phyloP scores from a whole-genome alignment of 2,888 invertebrate genomes.

The Orthosia cruda region DNA sequence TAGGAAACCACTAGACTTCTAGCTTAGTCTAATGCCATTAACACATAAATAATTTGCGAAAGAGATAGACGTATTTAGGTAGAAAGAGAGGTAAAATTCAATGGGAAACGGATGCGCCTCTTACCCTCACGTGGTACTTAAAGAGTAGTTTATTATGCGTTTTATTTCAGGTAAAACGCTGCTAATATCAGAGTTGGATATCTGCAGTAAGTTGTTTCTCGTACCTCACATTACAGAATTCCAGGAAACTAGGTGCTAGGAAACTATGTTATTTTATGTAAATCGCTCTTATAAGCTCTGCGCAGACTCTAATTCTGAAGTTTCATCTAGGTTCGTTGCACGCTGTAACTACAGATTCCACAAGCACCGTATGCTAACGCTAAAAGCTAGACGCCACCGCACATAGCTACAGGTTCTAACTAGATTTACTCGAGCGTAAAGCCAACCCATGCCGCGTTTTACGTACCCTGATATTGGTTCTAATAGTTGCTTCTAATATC shows the following conservation, averaged over 20 bases:
- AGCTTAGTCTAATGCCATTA: too few relatives aligned
- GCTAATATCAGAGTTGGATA: not conserved
- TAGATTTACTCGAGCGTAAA: slow-evolving; percentile 16
- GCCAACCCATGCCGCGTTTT: slow-evolving; percentile 30
- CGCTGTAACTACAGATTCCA: slow-evolving; percentile 4
- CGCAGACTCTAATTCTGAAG: slow-evolving; percentile 12
- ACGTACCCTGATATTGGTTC: slow-evolving; percentile 21
- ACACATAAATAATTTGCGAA: too few relatives aligned
- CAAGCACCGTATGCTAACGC: not conserved
- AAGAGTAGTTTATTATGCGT: too few relatives aligned
- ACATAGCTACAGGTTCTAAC: slow-evolving; percentile 8
- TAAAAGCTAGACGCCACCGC: slow-evolving; percentile 20
- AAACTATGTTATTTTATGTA: not conserved
- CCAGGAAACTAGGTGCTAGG: too few relatives aligned
- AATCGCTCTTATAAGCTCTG: not conserved
- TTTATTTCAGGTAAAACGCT: too few relatives aligned
- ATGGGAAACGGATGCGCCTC: too few relatives aligned
- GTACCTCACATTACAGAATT: not conserved
- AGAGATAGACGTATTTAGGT: too few relatives aligned
- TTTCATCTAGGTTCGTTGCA: slow-evolving; percentile 23
- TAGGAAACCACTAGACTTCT: too few relatives aligned
- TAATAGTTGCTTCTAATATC: slow-evolving; percentile 13
- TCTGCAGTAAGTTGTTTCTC: not conserved
- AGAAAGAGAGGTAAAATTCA: too few relatives aligned
- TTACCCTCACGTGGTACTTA: too few relatives aligned